Conservation (phyloP, 2,888 invertebrate genomes). For the Rhogogaster chlorosoma region DNA sequence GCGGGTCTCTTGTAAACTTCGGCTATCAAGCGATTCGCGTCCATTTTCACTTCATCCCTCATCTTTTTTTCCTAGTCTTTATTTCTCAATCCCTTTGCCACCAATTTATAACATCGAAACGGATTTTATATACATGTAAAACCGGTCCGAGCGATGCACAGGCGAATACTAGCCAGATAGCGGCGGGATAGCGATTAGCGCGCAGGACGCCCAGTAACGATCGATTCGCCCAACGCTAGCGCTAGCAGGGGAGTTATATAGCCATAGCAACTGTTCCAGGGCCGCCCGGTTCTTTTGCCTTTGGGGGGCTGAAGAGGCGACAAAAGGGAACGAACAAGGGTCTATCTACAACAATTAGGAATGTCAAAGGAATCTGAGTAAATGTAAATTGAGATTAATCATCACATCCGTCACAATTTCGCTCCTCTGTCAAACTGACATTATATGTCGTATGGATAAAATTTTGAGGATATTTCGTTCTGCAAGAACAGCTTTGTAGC, state of each 20-base stretch:
- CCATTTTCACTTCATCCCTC: slow-evolving; percentile 73
- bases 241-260: slow-evolving; percentile 63
- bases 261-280: slow-evolving; percentile 33
- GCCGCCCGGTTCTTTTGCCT: background rate
- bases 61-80: slow-evolving; percentile 55
- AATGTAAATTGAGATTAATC: background rate
- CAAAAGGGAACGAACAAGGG: background rate
- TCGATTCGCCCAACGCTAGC: slow-evolving; percentile 74
- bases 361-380: background rate
- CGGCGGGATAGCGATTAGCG: slow-evolving; percentile 71
- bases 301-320: background rate
- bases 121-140: slow-evolving; percentile 42
- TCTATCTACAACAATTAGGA: background rate
- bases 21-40: slow-evolving; percentile 75
- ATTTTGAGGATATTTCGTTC: background rate
- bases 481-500: background rate
- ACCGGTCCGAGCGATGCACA: slow-evolving; percentile 66
- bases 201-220: slow-evolving; percentile 72
- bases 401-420: background rate
- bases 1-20: slow-evolving; percentile 75
- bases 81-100: background rate
- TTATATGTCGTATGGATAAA: background rate
- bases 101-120: background rate
- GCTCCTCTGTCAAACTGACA: background rate
- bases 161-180: slow-evolving; percentile 70